Conservation (phyloP, 2,888 invertebrate species). For the Pristionchus japonicus region DNA sequence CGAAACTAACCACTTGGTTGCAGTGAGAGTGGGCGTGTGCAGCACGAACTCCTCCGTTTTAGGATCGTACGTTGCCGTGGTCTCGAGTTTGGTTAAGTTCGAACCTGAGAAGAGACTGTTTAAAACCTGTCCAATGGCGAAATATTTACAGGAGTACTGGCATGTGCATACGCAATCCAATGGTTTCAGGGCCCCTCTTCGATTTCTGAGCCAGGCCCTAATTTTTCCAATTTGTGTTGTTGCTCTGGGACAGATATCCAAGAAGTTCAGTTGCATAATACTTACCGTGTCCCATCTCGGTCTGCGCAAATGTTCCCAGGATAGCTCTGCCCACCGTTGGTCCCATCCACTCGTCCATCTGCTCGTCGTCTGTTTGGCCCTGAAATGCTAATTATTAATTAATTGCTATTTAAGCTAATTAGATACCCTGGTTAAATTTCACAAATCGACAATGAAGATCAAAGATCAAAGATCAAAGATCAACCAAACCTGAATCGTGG, state of each 20-base stretch:
- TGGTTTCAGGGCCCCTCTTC: too few relatives aligned
- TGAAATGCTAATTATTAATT: not conserved
- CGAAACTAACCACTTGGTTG: conserved; percentile 88
- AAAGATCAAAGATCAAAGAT: conserved; percentile 28
- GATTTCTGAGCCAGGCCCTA: too few relatives aligned
- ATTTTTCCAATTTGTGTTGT: too few relatives aligned
- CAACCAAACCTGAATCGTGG: conserved; percentile 85
- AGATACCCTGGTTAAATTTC: too few relatives aligned
- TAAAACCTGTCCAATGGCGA: too few relatives aligned
- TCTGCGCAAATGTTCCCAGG: conserved; percentile 95
- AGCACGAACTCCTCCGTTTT: conserved; percentile 87
- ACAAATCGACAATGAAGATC: too few relatives aligned
- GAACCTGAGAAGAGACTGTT: conserved; percentile 77
- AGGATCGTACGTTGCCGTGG: conserved; percentile 91
- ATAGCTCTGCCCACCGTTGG: conserved; percentile 86
- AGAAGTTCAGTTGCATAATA: too few relatives aligned
- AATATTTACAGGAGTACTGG: too few relatives aligned
- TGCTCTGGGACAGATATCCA: too few relatives aligned
- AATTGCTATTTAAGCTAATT: too few relatives aligned
- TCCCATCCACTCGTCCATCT: conserved; percentile 86
- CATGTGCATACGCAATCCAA: too few relatives aligned
- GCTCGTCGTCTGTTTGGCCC: conserved; percentile 86
- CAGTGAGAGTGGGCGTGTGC: conserved; percentile 88
- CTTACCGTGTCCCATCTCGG: conserved; percentile 85
- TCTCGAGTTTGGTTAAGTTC: conserved; percentile 91